Base-by-base conservation (phyloP, 2,797 vertebrate genomes). In the Falco cherrug region DNA sequence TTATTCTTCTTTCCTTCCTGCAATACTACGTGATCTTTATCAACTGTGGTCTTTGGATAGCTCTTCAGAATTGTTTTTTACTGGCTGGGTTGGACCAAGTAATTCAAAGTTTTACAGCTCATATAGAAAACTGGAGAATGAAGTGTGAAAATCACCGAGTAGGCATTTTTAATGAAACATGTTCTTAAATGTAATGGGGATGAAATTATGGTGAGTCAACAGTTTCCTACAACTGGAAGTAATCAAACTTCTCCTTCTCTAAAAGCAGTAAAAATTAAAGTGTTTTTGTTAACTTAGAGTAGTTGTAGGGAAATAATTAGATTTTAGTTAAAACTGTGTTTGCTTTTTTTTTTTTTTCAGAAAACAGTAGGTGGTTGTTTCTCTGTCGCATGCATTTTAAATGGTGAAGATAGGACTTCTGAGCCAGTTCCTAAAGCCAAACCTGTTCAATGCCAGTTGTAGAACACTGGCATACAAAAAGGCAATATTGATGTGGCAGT, bases 121-220 rank as follows among this genome's bases (percentile, higher is more conserved):
- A 7, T 53, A 37, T 31, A 82, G 88, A 82, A 84, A 89, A 71
- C 74, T 84, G 64, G 4, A 70, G 93, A 95, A 93, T 79, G 74
- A 94, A 79, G 88, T 90, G 86, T 90, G 84, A 84, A 90, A 94
- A 90, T 92, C 70, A 81, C 64, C 11, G 56, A 82, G 53, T 73
- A 84, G 77, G 73, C 73, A 80, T 89, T 96, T 94, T 83, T 57
- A 87, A 71, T 90, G 60, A 67, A 92, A 85, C n/a, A 13, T 63
- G 8, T 94, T 93, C 82, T 92, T 95, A 89, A 87, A 82, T 70
- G 75, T 89, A 93, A 93, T 71, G 50, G 28, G n/a, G 26, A 41
- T 90, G 63, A 94, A 95, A 95, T 79, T 91, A 74, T 65, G 70
- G 83, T 57, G 76, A 95, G 83, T 92, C 92, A 92, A 95, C 85